Base-by-base conservation (phyloP, 2,113 vertebrate species). In the Petromus typicus region DNA sequence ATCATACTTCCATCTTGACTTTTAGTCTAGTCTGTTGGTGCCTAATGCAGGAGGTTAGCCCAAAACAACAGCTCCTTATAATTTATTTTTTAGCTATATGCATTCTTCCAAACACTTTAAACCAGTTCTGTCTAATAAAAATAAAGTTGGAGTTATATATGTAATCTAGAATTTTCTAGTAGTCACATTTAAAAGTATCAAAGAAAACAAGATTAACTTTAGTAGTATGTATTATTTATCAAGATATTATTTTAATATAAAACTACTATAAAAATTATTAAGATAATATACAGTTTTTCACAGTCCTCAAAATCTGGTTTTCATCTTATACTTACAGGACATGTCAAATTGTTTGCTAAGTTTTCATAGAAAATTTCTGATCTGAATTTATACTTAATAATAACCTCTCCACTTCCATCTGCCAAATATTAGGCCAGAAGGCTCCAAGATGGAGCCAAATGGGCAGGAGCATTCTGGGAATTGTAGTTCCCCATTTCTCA, bases 221-320 rank as follows among this genome's bases (percentile, higher is more conserved):
- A 87, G 79, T 67, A 64, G 69, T 73, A 18, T 88, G 23, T 95
- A 88, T 95, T 88, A 71, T 67, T 93, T 81, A 94, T 91, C 3
- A n/a, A 87, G 87, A 78, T 89, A 89, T 23, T 20, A 83, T 80
- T 43, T 82, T 45, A 76, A 54, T 66, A 51, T 34, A 20, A 48
- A 75, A 66, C 1, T 8, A 66, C 34, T 67, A 88, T 63, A 43
- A 83, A 90, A 90, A 40, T 71, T 40, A 64, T 40, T 71, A 54
- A 79, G 4, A 67, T 45, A 23, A 34, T 92, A 90, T 78, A 59
- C 43, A 43, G 76, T 93, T 89, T 57, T 27, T 23, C 43, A 61
- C 67, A 48, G 11, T 78, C 57, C 94, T 87, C 32, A 43, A 86
- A 92, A 94, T 93, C 32, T 79, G 25, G 6, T 73, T 17, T 81